phyloP scores from a whole-genome alignment of 1,140 invertebrate species.

The Cotesia vestalis region DNA sequence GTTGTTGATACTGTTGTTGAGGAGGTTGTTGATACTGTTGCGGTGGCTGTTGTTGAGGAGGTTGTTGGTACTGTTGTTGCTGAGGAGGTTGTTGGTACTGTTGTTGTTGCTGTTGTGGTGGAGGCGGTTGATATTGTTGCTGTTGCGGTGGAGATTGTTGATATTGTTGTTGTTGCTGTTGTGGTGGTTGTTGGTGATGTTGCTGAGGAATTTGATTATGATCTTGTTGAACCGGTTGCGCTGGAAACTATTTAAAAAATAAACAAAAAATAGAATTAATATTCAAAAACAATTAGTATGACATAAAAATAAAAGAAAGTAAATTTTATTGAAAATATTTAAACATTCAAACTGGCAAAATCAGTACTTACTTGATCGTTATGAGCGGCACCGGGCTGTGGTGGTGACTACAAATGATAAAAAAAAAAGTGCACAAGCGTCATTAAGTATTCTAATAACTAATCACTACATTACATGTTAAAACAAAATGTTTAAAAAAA shows the following conservation, averaged over 20 bases:
- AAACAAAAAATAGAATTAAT: not conserved
- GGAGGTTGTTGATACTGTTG: conserved; percentile 31
- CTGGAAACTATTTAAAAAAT: conserved; percentile 36
- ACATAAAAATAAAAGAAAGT: not conserved
- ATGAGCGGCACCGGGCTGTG: conserved; percentile 42
- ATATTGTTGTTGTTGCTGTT: conserved; percentile 46
- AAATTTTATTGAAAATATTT: not conserved
- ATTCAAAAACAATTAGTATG: not conserved
- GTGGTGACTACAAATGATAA: conserved; percentile 47
- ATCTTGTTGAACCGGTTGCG: conserved; percentile 25
- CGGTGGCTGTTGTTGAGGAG: conserved; percentile 41
- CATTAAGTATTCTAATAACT: conserved; percentile 45
- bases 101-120: conserved; percentile 19
- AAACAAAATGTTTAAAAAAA: not conserved
- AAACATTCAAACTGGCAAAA: conserved; percentile 4
- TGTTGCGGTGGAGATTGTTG: conserved; percentile 45
- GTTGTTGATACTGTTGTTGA: conserved; percentile 37
- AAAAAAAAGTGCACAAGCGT: conserved; percentile 54
- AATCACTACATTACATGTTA: conserved; percentile 38
- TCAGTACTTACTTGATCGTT: conserved; percentile 42
- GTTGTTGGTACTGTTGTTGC: conserved; percentile 32
- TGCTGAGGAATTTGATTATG: conserved; percentile 28
- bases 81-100: conserved; percentile 37
- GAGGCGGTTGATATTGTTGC: conserved; percentile 43
- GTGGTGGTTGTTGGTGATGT: conserved; percentile 37